phyloP scores from a whole-genome alignment of 2,113 vertebrate genomes.

The Notiomystis cincta region DNA sequence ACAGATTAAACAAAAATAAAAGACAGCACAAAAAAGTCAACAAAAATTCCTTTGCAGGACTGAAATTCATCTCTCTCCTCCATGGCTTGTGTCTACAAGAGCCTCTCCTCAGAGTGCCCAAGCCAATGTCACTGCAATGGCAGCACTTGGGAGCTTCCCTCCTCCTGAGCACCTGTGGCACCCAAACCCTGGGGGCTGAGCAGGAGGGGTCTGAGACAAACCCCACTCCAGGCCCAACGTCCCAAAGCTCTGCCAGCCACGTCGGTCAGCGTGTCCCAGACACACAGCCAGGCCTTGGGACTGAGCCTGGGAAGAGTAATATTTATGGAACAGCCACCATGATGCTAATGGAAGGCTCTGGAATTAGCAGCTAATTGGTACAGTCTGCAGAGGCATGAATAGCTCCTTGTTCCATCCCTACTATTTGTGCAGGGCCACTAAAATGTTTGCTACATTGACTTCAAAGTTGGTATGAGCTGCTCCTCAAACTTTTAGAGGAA shows the following conservation, averaged over 20 bases:
- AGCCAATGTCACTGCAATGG: not conserved
- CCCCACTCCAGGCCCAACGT: not conserved
- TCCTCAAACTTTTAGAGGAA: not conserved
- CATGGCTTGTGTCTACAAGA: not conserved
- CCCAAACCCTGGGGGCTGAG: not conserved
- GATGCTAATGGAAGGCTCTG: not conserved
- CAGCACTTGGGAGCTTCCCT: not conserved
- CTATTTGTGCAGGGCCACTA: not conserved
- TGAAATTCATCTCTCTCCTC: not conserved
- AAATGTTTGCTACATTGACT: not conserved
- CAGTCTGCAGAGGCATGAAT: not conserved
- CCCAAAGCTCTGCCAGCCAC: not conserved
- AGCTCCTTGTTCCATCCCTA: not conserved
- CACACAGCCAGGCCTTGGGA: not conserved
- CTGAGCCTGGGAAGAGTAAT: not conserved
- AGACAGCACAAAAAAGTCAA: not conserved
- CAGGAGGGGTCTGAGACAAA: not conserved
- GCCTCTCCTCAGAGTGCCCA: not conserved
- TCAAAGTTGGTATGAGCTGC: not conserved
- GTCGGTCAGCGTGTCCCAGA: fast-evolving
- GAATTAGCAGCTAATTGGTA: not conserved
- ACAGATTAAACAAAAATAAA: not conserved
- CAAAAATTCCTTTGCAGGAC: not conserved
- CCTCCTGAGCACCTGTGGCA: not conserved
- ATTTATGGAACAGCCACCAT: not conserved